Evolutionary conservation across 1,140 invertebrate species (phyloP), one percentile per base, ranked within the genome.

Genomic region (Saxidomus purpurata): DNA sequence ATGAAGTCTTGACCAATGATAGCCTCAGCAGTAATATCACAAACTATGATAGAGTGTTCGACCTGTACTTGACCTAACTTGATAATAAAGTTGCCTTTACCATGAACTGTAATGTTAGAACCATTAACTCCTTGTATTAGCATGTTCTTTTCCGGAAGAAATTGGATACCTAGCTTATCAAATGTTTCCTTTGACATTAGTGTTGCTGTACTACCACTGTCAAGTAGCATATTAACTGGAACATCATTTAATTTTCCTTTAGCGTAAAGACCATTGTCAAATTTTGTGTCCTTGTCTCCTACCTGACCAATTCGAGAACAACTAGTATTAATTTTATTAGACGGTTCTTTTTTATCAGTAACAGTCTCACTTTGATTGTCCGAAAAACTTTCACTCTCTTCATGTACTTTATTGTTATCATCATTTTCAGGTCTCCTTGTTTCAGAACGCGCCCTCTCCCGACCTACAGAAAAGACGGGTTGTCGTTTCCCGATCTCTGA

Each of bases 1-100:
- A 83, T 63, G 28, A 83, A 83, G 28, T 83, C 55, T 67, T 61
- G 80, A 11, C 80, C 80, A 63, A 67, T 40, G 36, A 63, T 63
- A 28, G 55, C 80, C 11, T 83, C 59, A 28, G 59, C 13, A 22
- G 61, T 83, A 13, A 83, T 83, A 31, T 83, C 25, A 83, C 80
- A 83, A 25, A 83, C 80, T 28, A 83, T 67, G 11, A 83, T 43
- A 4, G 71, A 36, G n/a, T 74, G 71, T 15, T 74, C 36, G 17
- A 74, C 25, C 43, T 43, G 36, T 15, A 43, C n/a, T 22, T 74
- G 36, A 47, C 71, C 71, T 9, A 74, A 25, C 38, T 19, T 40
- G 8, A 74, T 43, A 1, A 1, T 40, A 43, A 74, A 74, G 8
- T 74, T 43, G 22, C 17, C 15, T 43, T 43, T 43, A 19, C 71